Conservation (phyloP, 1,140 invertebrate species). For the Asobara japonica region DNA sequence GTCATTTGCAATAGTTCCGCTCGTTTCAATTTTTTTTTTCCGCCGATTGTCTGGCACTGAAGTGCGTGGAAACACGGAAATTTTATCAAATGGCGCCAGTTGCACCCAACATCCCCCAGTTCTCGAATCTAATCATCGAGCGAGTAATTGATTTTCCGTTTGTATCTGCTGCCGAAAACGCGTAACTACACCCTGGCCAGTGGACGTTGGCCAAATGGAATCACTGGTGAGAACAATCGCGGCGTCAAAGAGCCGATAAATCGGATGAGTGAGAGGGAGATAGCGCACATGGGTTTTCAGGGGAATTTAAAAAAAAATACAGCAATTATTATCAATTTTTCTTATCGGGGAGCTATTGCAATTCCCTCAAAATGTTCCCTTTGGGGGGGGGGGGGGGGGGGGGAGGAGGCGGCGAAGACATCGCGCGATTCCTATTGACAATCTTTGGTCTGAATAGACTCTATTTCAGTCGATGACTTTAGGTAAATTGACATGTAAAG, state of each 20-base stretch:
- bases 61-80: not conserved
- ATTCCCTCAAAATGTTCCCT: no score
- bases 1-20: not conserved
- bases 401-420: no score
- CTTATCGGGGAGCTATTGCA: no score
- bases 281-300: not conserved
- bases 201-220: not conserved
- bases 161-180: not conserved
- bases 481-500: no score
- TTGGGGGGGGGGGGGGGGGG: no score
- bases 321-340: no score
- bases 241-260: not conserved
- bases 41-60: not conserved
- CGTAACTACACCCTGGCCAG: not conserved
- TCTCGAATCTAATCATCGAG: constrained; percentile 1
- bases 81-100: not conserved
- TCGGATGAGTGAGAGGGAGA: not conserved
- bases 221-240: not conserved
- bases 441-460: no score
- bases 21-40: not conserved
- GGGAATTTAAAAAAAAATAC: no score
- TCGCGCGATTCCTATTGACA: no score
- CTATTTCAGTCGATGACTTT: no score
- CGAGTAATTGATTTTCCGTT: constrained; percentile 11
- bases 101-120: not conserved